Base-by-base conservation (phyloP, 1,140 invertebrate genomes). In the Meloidogyne floridensis region DNA sequence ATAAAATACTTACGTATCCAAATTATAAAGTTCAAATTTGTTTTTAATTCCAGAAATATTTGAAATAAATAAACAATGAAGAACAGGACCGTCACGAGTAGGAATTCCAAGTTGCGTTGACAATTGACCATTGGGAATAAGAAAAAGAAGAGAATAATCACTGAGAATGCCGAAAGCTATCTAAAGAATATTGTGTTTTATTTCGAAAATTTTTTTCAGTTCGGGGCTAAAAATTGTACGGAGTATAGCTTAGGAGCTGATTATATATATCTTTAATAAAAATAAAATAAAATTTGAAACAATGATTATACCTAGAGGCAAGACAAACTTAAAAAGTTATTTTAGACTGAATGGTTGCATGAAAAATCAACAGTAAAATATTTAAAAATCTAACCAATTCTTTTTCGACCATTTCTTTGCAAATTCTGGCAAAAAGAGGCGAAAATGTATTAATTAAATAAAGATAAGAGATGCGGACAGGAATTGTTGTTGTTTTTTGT, bases 361-460 rank as follows among this genome's bases (percentile, higher is more conserved):
- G n/a, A n/a, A n/a, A n/a, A n/a, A n/a, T n/a, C n/a, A n/a, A n/a
- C n/a, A n/a, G n/a, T n/a, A n/a, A n/a, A n/a, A n/a, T n/a, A 77
- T 56, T 54, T 77, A 20, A 54, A 20, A 11, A 20, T 56, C 54
- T 56, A n/a, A 79, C 77, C 32, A 79, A 53, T 32, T 79, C 77
- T 47, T 79, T 79, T 69, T 51, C 77, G 20, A 71, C 71, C 56
- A 79, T 54, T 72, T 20, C n/a, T 15, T 79, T 72, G 59, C 72
- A 70, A 43, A 79, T 65, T 69, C 77, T 69, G 13, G 77, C 77
- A 70, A 79, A 79, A 43, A 79, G 43, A 53, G 77, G 77, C 20
- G 77, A 79, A n/a, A 79, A 79, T 65, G 77, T 79, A 72, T 79
- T 79, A 20, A 69, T 70, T 51, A 79, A 51, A 69, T 42, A 79